Evolutionary conservation across 2,888 invertebrate genomes (phyloP), one percentile per base, ranked within the genome.

Genomic region (Caenorhabditis imperialis): DNA sequence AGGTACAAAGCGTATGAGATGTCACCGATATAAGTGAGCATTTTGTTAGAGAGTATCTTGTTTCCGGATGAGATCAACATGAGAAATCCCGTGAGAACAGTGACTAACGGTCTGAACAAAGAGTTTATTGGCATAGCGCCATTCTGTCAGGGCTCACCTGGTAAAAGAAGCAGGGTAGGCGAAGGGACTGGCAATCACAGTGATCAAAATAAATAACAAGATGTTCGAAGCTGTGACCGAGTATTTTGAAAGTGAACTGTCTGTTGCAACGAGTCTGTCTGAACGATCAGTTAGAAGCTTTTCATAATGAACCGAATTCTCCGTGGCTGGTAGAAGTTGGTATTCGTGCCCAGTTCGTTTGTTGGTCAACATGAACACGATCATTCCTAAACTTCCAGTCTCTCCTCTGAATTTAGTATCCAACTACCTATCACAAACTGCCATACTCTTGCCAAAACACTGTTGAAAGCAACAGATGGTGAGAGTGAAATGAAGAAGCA

Each of bases 21-120:
- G 33, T 67, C 67, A 8, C 67, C 67, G 16, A 67, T 58, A n/a
- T 67, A 67, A 23, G 58, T 51, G 3, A 67, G 27, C n/a, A 58
- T 6, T 45, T 18, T 12, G 22, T 67, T 58, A 0, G 67, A 58
- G 2, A 67, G 20, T 1, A 67, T n/a, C 2, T 4, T 2, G 35
- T 67, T 50, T 12, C 48, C 27, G 10, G 40, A 14, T 16, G 50
- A 58, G 3, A 67, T 10, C 1, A 51, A 23, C 42, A 67, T 67
- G 3, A 67, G 23, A 5, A 50, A 4, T 10, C 51, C 67, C 10
- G 67, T 67, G 8, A 23, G 14, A 1, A 67, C 18, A n/a, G 67
- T 67, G 37, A 58, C 35, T 1, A 67, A 7, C 3, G 58, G 67
- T 45, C 67, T 67, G 58, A 16, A 67, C 30, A 37, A 33, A 16